Conservation (phyloP, 2,797 vertebrate species). For the Otolemur crassicaudatus region DNA sequence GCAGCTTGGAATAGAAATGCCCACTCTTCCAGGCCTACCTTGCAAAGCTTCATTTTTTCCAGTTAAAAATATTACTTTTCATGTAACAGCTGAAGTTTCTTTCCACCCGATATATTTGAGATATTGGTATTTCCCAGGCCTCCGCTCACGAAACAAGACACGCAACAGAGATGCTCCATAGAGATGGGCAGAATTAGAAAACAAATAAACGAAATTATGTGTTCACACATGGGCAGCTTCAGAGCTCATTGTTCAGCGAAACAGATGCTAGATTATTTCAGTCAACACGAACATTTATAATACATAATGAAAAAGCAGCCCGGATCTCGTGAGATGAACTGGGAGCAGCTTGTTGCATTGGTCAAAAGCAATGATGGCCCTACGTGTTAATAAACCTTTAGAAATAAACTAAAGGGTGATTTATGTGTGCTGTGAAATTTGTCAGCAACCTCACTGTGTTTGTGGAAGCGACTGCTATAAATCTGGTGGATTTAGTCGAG, state of each 20-base stretch:
- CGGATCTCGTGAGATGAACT: conserved; percentile 58
- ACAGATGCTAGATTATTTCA: conserved; percentile 82
- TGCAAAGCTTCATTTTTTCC: rapidly evolving
- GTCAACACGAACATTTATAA: conserved; percentile 64
- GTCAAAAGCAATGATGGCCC: not conserved
- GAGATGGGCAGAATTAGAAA: not conserved
- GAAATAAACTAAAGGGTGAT: not conserved
- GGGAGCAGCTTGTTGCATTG: conserved; percentile 30
- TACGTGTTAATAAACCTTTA: not conserved
- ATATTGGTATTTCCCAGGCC: not conserved
- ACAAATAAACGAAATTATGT: not conserved
- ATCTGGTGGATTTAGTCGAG: not conserved
- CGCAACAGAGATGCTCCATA: not conserved
- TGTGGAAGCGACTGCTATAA: not conserved
- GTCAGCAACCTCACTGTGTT: not conserved
- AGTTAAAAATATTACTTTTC: not conserved
- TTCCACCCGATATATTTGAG: not conserved
- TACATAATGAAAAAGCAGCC: conserved; percentile 41
- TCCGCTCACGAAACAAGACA: not conserved
- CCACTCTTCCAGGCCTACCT: not conserved
- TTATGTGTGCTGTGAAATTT: not conserved
- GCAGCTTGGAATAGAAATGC: not conserved
- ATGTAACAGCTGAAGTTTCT: not conserved
- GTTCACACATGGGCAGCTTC: conserved; percentile 72
- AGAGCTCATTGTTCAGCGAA: conserved; percentile 79